Evolutionary conservation across 2,113 vertebrate genomes (phyloP), one percentile per base, ranked within the genome.

Genomic region (Paradisaea rubra): DNA sequence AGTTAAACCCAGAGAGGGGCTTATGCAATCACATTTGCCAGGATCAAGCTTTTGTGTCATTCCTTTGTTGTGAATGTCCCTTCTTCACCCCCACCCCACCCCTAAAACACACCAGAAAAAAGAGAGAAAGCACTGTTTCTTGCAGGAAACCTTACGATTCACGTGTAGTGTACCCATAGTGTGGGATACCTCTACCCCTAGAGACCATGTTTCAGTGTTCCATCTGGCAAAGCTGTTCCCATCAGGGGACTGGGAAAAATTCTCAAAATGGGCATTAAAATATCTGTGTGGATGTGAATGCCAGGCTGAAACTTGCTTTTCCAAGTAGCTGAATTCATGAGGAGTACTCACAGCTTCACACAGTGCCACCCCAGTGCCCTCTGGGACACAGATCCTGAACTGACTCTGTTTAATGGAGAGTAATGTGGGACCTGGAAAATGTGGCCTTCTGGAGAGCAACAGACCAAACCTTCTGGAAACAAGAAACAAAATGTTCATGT

Each of bases 131-230:
- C 39, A 35, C 21, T 23, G 11, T 53, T 89, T 84, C 61, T 95
- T 74, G 64, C 44, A 89, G 65, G 11, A 84, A 78, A 59, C 6
- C 9, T 66, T 86, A 13, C 33, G 33, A 57, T 57, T 92, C 33
- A 11, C 1, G 0, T 37, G n/a, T 27, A 50, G 15, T 3, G 0
- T 49, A 37, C 39, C 27, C 28, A 23, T 45, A 31, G 50, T 0
- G 0, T 42, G 52, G 35, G 47, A 13, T 81, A 25, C 3, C 56
- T 57, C 23, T 52, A 10, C 6, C 9, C 19, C 37, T 35, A 20
- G 41, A 73, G 50, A 61, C 31, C 13, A 7, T 6, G 3, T 74
- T 57, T 78, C 69, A 61, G 31, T 84, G 31, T 49, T 59, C 33
- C 64, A 23, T 47, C 33, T 83, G 59, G 45, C 63, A 91, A 70